These are phyloP conservation scores for Hermaeophaga mercurialis DNA, from an alignment of 2,888 invertebrate species.

Conservation along the genomic window DNA sequence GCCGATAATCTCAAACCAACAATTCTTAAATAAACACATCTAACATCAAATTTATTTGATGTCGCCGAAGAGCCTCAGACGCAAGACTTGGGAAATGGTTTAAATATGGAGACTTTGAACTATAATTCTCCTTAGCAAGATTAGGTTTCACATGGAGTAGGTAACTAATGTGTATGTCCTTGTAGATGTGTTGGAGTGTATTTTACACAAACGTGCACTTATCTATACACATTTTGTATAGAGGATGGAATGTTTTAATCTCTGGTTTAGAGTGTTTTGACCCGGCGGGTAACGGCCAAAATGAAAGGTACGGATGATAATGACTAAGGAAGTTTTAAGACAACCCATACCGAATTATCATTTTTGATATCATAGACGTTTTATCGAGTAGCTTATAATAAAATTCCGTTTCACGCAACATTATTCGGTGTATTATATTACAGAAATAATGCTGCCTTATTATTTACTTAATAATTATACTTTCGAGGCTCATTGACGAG, in stretches of 20 bases:
- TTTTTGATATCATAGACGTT: not conserved
- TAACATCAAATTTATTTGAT: slow-evolving; percentile 24
- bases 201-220: slow-evolving; percentile 45
- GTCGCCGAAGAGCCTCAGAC: slow-evolving; percentile 14
- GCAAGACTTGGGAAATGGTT: slow-evolving; percentile 29
- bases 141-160: slow-evolving; percentile 44
- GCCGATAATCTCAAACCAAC: slow-evolving; percentile 2
- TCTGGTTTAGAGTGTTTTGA: slow-evolving; percentile 23
- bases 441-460: too few relatives aligned
- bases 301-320: slow-evolving; percentile 1
- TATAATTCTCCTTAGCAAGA: slow-evolving; percentile 43
- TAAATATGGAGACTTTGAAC: slow-evolving; percentile 40
- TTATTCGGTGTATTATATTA: too few relatives aligned
- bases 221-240: slow-evolving; percentile 36
- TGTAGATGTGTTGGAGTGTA: slow-evolving; percentile 41
- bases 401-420: too few relatives aligned
- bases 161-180: slow-evolving; percentile 41
- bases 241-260: slow-evolving; percentile 41
- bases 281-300: slow-evolving; percentile 6
- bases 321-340: not conserved
- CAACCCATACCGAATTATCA: not conserved
- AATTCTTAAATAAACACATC: slow-evolving; percentile 27
- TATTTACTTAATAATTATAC: too few relatives aligned
- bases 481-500: too few relatives aligned
- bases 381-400: not conserved